Evolutionary conservation across 2,888 invertebrate species (phyloP).

Genomic region (Halictus ligatus): DNA sequence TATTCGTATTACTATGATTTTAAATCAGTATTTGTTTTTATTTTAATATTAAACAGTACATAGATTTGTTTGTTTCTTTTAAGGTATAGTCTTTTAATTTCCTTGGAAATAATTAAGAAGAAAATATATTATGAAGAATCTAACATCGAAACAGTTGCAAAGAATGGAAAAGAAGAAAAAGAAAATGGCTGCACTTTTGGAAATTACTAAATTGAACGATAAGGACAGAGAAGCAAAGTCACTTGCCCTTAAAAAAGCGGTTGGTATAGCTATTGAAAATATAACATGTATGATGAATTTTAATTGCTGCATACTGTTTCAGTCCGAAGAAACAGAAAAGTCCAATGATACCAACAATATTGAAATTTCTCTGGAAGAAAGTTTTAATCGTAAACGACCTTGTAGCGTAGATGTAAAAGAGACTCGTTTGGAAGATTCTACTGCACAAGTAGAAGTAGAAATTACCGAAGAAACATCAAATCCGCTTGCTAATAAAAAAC

Average conservation of each 20-base stretch:
- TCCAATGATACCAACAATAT: conserved; percentile 24
- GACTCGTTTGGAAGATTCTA: conserved; percentile 18
- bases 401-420: conserved; percentile 43
- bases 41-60: background rate
- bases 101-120: conserved; percentile 19
- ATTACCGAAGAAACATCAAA: conserved; percentile 55
- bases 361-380: conserved; percentile 50
- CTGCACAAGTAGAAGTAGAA: conserved; percentile 25
- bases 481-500: conserved; percentile 75
- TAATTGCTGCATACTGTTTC: conserved; percentile 17
- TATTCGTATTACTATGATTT: background rate
- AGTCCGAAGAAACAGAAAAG: conserved; percentile 28
- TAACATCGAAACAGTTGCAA: conserved; percentile 85
- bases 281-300: background rate
- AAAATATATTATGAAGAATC: conserved; percentile 81
- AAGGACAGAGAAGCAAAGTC: conserved; percentile 85
- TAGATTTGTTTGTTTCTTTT: background rate
- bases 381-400: conserved; percentile 73
- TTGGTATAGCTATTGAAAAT: conserved; percentile 45
- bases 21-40: background rate
- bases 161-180: conserved; percentile 88
- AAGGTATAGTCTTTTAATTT: conserved; percentile 35
- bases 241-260: conserved; percentile 62
- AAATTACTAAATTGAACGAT: conserved; percentile 87
- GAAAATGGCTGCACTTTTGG: conserved; percentile 87